These are phyloP conservation scores for Ahaetulla prasina DNA, from an alignment of 2,113 vertebrate species.

Conservation along the genomic window DNA sequence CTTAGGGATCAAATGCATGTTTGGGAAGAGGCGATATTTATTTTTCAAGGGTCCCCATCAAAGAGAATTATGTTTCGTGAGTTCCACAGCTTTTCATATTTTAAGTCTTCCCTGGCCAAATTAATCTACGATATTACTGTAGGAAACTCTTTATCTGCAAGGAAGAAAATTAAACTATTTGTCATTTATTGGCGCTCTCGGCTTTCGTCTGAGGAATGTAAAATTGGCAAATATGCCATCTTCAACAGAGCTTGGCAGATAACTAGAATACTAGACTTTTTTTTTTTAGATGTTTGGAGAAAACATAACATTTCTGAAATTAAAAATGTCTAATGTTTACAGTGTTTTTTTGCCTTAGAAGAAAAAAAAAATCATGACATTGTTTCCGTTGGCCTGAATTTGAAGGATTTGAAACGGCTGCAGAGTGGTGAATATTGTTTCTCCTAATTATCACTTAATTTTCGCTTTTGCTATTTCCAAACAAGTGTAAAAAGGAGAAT, in stretches of 20 bases:
- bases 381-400: neutral
- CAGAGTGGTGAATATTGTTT: slow-evolving; percentile 23
- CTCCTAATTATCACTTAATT: slow-evolving; percentile 59
- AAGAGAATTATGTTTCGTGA: neutral
- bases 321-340: neutral
- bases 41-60: slow-evolving; percentile 16
- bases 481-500: slow-evolving; percentile 60
- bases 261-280: neutral
- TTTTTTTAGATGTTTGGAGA: neutral
- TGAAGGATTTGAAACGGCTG: slow-evolving; percentile 32
- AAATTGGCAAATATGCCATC: slow-evolving; percentile 4
- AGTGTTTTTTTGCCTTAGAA: neutral
- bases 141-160: slow-evolving; percentile 8
- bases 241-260: slow-evolving; percentile 4
- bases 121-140: slow-evolving; percentile 19
- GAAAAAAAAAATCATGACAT: neutral
- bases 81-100: slow-evolving; percentile 17
- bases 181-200: slow-evolving; percentile 17
- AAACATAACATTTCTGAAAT: neutral
- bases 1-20: slow-evolving; percentile 41
- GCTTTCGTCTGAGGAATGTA: slow-evolving; percentile 26
- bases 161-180: slow-evolving; percentile 37
- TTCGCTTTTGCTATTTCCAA: slow-evolving; percentile 51
- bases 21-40: slow-evolving; percentile 30
- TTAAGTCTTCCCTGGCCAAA: slow-evolving; percentile 38